Conservation (phyloP, 2,113 vertebrate species). For the Nothobranchius furzeri region DNA sequence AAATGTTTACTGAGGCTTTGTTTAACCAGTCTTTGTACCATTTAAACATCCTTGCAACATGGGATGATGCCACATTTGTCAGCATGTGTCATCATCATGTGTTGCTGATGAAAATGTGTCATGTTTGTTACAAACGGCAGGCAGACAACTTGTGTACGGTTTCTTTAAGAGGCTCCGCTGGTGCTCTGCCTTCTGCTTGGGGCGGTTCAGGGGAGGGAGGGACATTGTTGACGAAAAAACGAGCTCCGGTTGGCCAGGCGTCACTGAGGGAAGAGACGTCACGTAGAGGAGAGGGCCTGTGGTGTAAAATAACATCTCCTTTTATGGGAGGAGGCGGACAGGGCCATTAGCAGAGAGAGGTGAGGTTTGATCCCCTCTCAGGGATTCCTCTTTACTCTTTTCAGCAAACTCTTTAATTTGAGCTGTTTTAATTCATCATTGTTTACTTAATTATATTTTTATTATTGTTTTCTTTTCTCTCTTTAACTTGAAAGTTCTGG, state of each 20-base stretch:
- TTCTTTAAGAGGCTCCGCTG: slow-evolving; percentile 74
- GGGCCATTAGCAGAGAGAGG: slow-evolving; percentile 67
- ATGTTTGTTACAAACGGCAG: slow-evolving; percentile 16
- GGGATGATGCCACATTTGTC: slow-evolving; percentile 41
- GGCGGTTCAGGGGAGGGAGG: slow-evolving; percentile 58
- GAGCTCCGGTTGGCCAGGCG: slow-evolving; percentile 63
- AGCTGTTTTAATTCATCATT: too few relatives aligned
- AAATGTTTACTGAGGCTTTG: neutral
- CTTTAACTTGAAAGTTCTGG: slow-evolving; percentile 2
- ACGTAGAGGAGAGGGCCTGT: slow-evolving; percentile 71
- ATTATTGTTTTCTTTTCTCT: neutral
- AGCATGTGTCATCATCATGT: slow-evolving; percentile 52
- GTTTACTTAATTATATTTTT: too few relatives aligned
- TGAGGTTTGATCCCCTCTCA: slow-evolving; percentile 29
- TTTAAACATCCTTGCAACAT: slow-evolving; percentile 3
- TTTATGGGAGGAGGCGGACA: slow-evolving; percentile 72
- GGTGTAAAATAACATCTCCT: slow-evolving; percentile 85
- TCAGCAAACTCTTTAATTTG: slow-evolving; percentile 2
- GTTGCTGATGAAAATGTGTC: slow-evolving; percentile 49
- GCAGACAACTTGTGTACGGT: slow-evolving; percentile 37
- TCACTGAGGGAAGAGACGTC: slow-evolving; percentile 63
- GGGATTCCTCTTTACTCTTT: neutral
- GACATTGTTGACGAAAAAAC: slow-evolving; percentile 61
- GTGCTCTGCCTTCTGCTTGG: slow-evolving; percentile 57
- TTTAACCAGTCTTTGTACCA: neutral